Evolutionary conservation across 2,113 vertebrate species (phyloP).

Genomic region (Apodemus speciosus): DNA sequence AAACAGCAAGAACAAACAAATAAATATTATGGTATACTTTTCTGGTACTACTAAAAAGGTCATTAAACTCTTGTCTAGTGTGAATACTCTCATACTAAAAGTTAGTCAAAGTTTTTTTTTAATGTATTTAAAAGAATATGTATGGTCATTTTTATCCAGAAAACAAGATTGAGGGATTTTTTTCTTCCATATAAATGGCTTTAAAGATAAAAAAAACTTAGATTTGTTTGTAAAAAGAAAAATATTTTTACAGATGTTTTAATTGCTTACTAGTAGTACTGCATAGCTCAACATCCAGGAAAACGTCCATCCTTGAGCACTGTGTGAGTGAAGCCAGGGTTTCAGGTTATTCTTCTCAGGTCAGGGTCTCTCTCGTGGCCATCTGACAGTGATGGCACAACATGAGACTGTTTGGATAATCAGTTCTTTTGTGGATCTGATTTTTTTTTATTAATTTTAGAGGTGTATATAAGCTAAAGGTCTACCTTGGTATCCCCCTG

Average conservation of each 20-base stretch:
- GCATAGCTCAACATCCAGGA: constrained; percentile 42
- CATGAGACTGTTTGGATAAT: constrained; percentile 39
- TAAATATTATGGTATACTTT: background rate
- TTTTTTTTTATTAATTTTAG: background rate
- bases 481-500: background rate
- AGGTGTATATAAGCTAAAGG: background rate
- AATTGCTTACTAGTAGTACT: background rate
- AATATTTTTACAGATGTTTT: background rate
- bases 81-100: constrained; percentile 37
- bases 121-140: background rate
- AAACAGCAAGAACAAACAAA: background rate
- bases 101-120: constrained; percentile 16
- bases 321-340: background rate
- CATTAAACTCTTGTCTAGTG: background rate
- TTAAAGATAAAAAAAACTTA: constrained; percentile 46
- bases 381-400: constrained; percentile 2
- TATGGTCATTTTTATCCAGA: constrained; percentile 20
- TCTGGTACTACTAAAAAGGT: background rate
- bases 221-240: constrained; percentile 5
- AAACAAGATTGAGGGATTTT: constrained; percentile 7
- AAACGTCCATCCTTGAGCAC: constrained; percentile 10
- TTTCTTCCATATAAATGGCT: constrained; percentile 1
- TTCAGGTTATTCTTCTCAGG: background rate
- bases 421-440: constrained; percentile 25
- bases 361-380: background rate